These are phyloP conservation scores for Mesochorus sp. DNA, from an alignment of 2,888 invertebrate species.

Conservation along the genomic window DNA sequence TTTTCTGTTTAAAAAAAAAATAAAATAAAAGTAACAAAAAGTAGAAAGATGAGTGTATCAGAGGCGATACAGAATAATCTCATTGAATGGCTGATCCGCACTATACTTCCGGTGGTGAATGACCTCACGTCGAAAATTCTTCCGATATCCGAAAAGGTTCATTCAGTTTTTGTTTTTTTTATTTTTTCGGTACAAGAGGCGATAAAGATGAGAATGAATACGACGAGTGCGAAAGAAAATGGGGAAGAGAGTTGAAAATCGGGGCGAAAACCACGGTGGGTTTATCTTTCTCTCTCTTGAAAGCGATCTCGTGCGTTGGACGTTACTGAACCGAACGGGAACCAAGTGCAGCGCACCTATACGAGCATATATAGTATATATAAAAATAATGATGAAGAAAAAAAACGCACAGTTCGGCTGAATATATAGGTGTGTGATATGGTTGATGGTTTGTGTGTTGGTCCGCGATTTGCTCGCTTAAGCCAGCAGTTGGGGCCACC, in stretches of 20 bases:
- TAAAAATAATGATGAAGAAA: conserved; percentile 8
- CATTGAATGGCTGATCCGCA: background rate
- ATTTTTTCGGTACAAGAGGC: too few relatives aligned
- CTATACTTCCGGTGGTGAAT: conserved; percentile 64
- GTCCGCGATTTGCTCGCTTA: conserved; percentile 68
- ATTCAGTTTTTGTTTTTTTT: background rate
- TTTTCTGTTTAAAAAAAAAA: too few relatives aligned
- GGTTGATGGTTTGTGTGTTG: conserved; percentile 62
- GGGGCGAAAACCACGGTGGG: too few relatives aligned
- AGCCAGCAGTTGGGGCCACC: conserved; percentile 46
- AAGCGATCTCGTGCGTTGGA: conserved; percentile 60
- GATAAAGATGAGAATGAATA: conserved; percentile 25
- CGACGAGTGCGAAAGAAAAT: conserved; percentile 11
- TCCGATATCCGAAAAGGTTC: conserved; percentile 31
- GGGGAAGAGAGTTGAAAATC: too few relatives aligned
- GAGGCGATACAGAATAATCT: background rate
- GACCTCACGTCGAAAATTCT: conserved; percentile 58
- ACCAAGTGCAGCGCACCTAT: conserved; percentile 35
- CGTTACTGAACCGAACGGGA: conserved; percentile 72
- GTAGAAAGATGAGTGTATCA: too few relatives aligned
- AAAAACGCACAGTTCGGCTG: conserved; percentile 27
- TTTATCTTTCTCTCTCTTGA: background rate
- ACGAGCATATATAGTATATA: background rate
- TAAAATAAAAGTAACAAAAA: too few relatives aligned
- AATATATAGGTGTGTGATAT: conserved; percentile 57